Percentiles rank a stretch among this genome's conserved stretches.
Evolutionary conservation across 2,888 invertebrate genomes (phyloP).

Genomic region (Tipula vernalis): DNA sequence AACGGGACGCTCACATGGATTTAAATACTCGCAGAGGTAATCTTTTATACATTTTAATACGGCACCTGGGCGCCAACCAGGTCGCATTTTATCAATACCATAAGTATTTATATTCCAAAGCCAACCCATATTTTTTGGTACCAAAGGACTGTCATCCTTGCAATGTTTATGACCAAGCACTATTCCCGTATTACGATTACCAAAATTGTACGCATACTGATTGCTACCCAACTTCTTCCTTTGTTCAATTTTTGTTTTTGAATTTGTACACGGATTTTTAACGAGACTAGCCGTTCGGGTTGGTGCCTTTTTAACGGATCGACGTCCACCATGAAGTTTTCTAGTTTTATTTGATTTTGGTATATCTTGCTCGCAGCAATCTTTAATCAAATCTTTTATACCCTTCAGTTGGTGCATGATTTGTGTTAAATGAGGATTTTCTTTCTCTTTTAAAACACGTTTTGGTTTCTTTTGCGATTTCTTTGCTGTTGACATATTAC

Average conservation of each 20-base stretch:
- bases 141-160: constrained; percentile 37
- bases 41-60: constrained; percentile 29
- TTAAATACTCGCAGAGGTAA: constrained; percentile 22
- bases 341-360: neutral
- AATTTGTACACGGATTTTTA: neutral
- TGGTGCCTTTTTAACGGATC: neutral
- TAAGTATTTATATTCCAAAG: constrained; percentile 40
- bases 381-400: neutral
- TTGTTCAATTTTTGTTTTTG: neutral
- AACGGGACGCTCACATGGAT: neutral
- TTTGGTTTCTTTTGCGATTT: neutral
- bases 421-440: neutral
- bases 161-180: constrained; percentile 45
- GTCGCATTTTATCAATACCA: constrained; percentile 17
- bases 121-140: constrained; percentile 57
- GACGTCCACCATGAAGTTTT: neutral
- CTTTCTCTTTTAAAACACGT: neutral
- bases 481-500: neutral
- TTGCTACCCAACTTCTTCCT: neutral
- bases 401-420: neutral
- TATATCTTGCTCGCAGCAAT: neutral
- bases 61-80: constrained; percentile 32
- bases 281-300: neutral
- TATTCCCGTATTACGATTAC: constrained; percentile 28
- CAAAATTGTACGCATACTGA: constrained; percentile 11